Conservation (phyloP, 2,797 vertebrate species). For the Threskiornis aethiopicus region DNA sequence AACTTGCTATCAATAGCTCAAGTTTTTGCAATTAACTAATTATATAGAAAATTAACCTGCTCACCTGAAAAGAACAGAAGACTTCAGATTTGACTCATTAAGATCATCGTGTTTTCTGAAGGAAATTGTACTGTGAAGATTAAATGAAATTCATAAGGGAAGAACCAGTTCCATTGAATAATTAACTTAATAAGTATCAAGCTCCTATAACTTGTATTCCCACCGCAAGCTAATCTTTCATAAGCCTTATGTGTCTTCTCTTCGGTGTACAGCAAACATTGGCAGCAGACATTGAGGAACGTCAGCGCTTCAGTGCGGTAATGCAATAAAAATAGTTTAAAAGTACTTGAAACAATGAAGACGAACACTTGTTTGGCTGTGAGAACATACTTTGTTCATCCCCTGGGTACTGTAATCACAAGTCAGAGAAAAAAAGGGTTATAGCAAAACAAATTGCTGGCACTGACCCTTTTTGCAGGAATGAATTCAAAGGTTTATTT, state of each 20-base stretch:
- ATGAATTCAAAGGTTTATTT: not conserved
- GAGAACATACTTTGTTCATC: not conserved
- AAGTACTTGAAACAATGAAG: not conserved
- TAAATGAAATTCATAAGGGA: not conserved
- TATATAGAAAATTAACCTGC: slow-evolving; percentile 55
- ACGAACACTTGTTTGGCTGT: accelerated
- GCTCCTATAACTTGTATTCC: not conserved
- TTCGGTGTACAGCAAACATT: not conserved
- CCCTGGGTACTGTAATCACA: not conserved
- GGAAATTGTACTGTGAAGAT: not conserved
- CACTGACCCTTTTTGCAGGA: not conserved
- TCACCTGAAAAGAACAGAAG: slow-evolving; percentile 32
- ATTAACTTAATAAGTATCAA: slow-evolving; percentile 3
- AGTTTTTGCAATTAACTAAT: slow-evolving; percentile 50
- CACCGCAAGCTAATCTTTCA: not conserved
- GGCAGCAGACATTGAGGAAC: not conserved
- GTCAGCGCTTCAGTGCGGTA: not conserved
- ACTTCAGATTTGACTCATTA: slow-evolving; percentile 48
- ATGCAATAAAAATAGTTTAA: not conserved
- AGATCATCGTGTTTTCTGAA: not conserved
- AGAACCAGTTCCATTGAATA: slow-evolving; percentile 7
- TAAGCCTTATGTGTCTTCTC: not conserved
- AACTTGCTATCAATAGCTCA: not conserved
- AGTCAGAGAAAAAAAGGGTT: not conserved
- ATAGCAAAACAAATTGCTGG: not conserved